Evolutionary conservation across 2,888 invertebrate genomes (phyloP).

Genomic region (Melinaea marsaeus): DNA sequence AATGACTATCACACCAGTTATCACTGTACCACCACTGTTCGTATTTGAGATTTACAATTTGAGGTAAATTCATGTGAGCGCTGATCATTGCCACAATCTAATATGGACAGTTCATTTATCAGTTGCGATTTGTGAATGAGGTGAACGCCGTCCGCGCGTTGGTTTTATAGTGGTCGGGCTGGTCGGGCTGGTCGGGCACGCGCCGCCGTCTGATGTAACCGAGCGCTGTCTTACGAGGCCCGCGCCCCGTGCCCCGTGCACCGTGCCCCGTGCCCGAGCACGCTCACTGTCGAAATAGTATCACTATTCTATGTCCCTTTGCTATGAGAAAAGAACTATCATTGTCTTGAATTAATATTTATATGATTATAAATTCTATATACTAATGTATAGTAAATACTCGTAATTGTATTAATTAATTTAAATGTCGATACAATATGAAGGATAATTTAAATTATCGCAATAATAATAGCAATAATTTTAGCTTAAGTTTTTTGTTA

Average conservation of each 20-base stretch:
- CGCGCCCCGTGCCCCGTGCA: constrained; percentile 9
- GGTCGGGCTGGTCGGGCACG: constrained; percentile 52
- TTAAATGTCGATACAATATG: no score
- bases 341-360: no score
- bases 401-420: no score
- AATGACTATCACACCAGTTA: constrained; percentile 72
- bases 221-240: constrained; percentile 56
- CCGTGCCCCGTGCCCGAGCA: constrained; percentile 2
- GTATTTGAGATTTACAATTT: constrained; percentile 57
- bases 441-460: no score
- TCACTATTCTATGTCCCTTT: constrained; percentile 2
- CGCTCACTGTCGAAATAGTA: constrained; percentile 7
- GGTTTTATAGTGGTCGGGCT: constrained; percentile 59
- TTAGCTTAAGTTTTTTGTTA: no score
- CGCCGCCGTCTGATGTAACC: constrained; percentile 63
- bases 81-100: constrained; percentile 74
- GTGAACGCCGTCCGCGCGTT: constrained; percentile 33
- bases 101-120: constrained; percentile 64
- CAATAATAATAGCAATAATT: no score
- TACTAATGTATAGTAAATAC: no score
- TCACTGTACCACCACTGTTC: constrained; percentile 76
- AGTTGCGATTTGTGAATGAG: constrained; percentile 66
- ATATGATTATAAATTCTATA: no score
- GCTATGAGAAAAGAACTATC: no score
- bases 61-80: constrained; percentile 66